phyloP scores from a whole-genome alignment of 2,113 vertebrate species.

The Solea solea region DNA sequence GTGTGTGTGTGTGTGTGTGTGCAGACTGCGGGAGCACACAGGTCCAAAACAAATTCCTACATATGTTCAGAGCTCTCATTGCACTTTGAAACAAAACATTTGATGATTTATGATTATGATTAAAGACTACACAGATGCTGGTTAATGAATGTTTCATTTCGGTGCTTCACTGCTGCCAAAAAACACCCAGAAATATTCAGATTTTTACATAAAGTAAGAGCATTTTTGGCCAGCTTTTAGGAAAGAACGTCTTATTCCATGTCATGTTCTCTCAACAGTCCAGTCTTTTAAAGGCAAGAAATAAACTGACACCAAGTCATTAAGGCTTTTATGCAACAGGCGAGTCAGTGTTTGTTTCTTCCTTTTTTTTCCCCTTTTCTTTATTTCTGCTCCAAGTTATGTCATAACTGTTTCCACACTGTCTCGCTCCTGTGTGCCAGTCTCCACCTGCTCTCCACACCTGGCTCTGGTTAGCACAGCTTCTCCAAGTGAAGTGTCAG shows the following conservation, averaged over 20 bases:
- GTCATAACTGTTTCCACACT: constrained; percentile 21
- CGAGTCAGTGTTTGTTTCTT: constrained; percentile 24
- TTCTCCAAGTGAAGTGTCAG: constrained; percentile 29
- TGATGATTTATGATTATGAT: background rate
- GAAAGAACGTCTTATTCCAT: constrained; percentile 15
- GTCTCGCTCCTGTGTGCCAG: constrained; percentile 18
- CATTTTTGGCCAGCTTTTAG: background rate
- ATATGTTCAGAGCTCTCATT: background rate
- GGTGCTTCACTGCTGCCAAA: background rate
- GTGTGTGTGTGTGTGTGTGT: constrained; percentile 15
- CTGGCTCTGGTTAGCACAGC: constrained; percentile 26
- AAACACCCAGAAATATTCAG: constrained; percentile 5
- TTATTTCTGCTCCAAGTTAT: constrained; percentile 30
- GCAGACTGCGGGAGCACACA: background rate
- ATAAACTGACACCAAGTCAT: constrained; percentile 26
- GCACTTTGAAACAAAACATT: background rate
- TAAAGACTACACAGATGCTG: background rate
- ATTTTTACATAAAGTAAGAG: background rate
- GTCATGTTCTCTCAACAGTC: background rate
- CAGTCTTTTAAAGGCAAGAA: constrained; percentile 5
- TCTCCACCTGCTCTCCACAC: constrained; percentile 51
- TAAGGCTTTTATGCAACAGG: constrained; percentile 37
- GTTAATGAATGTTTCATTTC: background rate
- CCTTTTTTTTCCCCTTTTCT: constrained; percentile 17
- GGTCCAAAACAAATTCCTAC: constrained; percentile 56